These are phyloP conservation scores for Noctua pronuba DNA, from an alignment of 2,888 invertebrate species.

Conservation along the genomic window DNA sequence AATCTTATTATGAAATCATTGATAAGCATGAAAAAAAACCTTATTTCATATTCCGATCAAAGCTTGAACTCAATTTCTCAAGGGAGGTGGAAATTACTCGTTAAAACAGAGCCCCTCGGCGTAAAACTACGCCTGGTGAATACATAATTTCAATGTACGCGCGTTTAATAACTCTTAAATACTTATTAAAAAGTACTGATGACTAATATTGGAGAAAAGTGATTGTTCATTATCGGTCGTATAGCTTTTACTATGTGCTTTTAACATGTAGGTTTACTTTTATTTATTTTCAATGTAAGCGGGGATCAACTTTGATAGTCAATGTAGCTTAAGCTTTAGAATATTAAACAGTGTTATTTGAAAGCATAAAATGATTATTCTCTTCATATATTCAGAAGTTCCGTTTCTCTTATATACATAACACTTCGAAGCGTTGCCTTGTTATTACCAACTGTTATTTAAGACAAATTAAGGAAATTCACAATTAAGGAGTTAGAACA, in stretches of 20 bases:
- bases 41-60: constrained; percentile 64
- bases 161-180: constrained; percentile 62
- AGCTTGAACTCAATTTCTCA: constrained; percentile 65
- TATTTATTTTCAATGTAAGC: not conserved
- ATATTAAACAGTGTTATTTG: not conserved
- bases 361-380: not conserved
- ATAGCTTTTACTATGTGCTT: not conserved
- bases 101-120: constrained; percentile 70
- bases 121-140: constrained; percentile 74
- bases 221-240: constrained; percentile 13
- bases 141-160: constrained; percentile 75
- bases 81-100: constrained; percentile 74
- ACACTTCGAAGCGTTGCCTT: not conserved
- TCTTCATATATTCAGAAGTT: constrained; percentile 12
- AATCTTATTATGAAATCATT: constrained; percentile 62
- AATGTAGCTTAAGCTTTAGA: constrained; percentile 1
- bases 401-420: not conserved
- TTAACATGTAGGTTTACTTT: too few relatives aligned
- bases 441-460: constrained; percentile 39
- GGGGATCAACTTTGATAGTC: not conserved
- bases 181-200: constrained; percentile 51
- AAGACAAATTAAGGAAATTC: constrained; percentile 61
- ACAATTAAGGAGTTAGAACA: constrained; percentile 66
- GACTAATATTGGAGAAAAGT: constrained; percentile 52
- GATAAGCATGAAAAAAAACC: constrained; percentile 58